Evolutionary conservation across 2,113 vertebrate species (phyloP).

Genomic region (Stegostoma tigrinum): DNA sequence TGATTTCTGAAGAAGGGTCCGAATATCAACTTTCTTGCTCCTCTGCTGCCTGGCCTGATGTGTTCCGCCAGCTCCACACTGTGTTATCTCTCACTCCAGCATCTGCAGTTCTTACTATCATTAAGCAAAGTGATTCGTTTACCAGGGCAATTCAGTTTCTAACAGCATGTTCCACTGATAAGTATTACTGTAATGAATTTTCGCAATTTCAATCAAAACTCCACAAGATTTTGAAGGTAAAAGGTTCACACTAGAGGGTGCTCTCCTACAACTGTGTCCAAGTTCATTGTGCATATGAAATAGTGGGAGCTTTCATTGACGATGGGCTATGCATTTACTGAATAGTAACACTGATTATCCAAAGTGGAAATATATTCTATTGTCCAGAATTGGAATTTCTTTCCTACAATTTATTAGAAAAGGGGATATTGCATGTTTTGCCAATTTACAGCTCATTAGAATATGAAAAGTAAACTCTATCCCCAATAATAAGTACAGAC

Average conservation of each 20-base stretch:
- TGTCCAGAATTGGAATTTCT: background rate
- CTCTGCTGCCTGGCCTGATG: no score
- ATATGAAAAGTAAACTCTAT: background rate
- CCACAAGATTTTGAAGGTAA: background rate
- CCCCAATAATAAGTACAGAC: background rate
- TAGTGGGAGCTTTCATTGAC: background rate
- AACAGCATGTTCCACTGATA: background rate
- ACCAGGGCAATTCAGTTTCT: slow-evolving; percentile 1
- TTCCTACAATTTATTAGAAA: background rate
- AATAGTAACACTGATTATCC: background rate
- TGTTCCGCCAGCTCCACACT: no score
- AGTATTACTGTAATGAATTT: background rate
- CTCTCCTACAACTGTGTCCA: background rate
- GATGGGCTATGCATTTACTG: background rate
- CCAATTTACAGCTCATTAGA: background rate
- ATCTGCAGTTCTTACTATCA: background rate
- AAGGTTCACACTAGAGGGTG: slow-evolving; percentile 9
- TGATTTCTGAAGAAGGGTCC: no score
- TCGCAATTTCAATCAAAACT: background rate
- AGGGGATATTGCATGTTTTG: background rate
- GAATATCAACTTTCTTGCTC: no score
- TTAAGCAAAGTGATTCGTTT: background rate
- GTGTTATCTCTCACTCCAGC: no score
- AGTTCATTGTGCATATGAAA: background rate
- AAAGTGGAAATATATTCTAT: background rate